Evolutionary conservation across 2,113 vertebrate genomes (phyloP), one percentile per base, ranked within the genome.

Genomic region (Illadopsis cleaveri): DNA sequence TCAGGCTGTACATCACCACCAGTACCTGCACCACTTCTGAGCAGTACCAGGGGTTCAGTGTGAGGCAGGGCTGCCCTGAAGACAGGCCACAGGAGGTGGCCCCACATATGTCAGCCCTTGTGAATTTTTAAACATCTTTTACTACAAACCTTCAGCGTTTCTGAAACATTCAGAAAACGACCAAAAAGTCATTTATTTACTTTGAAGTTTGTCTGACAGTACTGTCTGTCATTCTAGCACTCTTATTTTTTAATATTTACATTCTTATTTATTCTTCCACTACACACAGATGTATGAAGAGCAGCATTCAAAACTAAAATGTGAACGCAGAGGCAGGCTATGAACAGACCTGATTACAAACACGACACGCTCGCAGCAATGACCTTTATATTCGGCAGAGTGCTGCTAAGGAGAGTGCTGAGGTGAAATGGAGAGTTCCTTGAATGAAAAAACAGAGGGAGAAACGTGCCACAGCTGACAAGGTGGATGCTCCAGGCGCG

Each of bases 31-130:
- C 18, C 37, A 5, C 7, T 44, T 12, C 80, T 61, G 4, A 8
- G 54, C 45, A 9, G 6, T 6, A 44, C 10, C 38, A 37, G 8
- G 19, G 27, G 13, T 13, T 48, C 40, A 6, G 5, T 0, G 7
- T 0, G 3, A 82, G n/a, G 11, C 1, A 48, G 28, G 30, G 44
- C 17, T 86, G 31, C 24, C 0, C 0, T 5, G 31, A 79, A 48
- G 10, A 42, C 8, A 24, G 25, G 38, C 38, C 23, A 23, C 17
- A 47, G 47, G 48, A 86, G 40, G 31, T 1, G 11, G 54, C 30
- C 61, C 38, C 51, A 7, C 4, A 25, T 57, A 23, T 71, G 3
- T 38, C 70, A 86, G 42, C 17, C 56, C 77, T 42, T n/a, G 8
- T 5, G 2, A 33, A 40, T 23, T 48, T 66, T 44, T 54, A 66